Percentiles rank a stretch among this genome's conserved stretches.
Evolutionary conservation across 1,140 invertebrate genomes (phyloP).

Genomic region (Onthophagus taurus): DNA sequence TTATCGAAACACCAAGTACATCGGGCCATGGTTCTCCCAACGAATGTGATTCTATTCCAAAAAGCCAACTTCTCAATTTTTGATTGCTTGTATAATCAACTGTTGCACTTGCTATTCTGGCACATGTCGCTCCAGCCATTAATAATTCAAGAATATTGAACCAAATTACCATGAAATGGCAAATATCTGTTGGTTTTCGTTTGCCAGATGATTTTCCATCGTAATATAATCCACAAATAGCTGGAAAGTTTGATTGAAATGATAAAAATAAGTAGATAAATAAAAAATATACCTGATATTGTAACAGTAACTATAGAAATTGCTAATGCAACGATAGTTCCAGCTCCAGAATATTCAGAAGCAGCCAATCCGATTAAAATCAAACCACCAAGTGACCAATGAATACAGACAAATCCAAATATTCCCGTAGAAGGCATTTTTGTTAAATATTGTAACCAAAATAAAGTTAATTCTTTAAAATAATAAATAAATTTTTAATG

Average conservation of each 20-base stretch:
- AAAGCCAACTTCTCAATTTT: slow-evolving; percentile 45
- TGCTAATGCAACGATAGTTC: slow-evolving; percentile 27
- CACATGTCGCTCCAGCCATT: slow-evolving; percentile 51
- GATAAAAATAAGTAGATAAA: neutral
- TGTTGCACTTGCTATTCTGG: slow-evolving; percentile 52
- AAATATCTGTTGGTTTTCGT: slow-evolving; percentile 22
- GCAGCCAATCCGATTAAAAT: slow-evolving; percentile 30
- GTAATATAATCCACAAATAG: slow-evolving; percentile 20
- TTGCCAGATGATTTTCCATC: slow-evolving; percentile 15
- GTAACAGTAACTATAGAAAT: slow-evolving; percentile 25
- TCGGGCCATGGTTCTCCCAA: slow-evolving; percentile 57
- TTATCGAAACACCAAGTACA: slow-evolving; percentile 55
- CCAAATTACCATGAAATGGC: slow-evolving; percentile 50
- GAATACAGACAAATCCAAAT: slow-evolving; percentile 21
- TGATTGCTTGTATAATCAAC: slow-evolving; percentile 55
- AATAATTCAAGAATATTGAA: slow-evolving; percentile 49
- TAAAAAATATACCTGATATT: slow-evolving; percentile 26
- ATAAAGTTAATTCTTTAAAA: too few species aligned
- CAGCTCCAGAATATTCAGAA: slow-evolving; percentile 32
- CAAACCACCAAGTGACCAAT: slow-evolving; percentile 32
- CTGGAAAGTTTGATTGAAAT: slow-evolving; percentile 17
- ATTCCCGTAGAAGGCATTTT: too few species aligned
- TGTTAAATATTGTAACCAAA: too few species aligned
- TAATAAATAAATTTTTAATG: too few species aligned
- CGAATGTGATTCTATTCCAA: slow-evolving; percentile 44